Evolutionary conservation across 2,888 invertebrate species (phyloP).

Genomic region (Eurytoma adleriae): DNA sequence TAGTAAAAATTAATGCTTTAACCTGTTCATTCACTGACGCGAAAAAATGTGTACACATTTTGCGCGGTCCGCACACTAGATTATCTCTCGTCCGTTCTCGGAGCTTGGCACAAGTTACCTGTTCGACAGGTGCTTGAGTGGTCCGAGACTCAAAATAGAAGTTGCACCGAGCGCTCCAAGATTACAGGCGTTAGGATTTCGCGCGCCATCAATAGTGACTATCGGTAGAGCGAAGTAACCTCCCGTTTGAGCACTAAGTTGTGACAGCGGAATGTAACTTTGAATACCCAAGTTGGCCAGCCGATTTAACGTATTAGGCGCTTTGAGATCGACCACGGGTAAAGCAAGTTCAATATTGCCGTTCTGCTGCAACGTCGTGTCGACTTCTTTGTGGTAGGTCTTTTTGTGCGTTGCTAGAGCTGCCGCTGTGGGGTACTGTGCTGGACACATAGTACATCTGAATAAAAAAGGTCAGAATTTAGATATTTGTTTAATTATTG

Average conservation of each 20-base stretch:
- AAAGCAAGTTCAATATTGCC: constrained; percentile 82
- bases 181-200: constrained; percentile 79
- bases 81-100: not conserved
- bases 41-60: not conserved
- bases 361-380: constrained; percentile 67
- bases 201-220: constrained; percentile 81
- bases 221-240: constrained; percentile 86
- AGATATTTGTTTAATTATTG: not conserved
- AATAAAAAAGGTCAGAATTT: constrained; percentile 43
- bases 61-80: no score
- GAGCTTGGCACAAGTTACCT: constrained; percentile 45
- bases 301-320: constrained; percentile 82
- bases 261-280: constrained; percentile 85
- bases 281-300: constrained; percentile 83
- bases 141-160: constrained; percentile 84
- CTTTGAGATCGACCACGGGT: constrained; percentile 85
- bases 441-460: constrained; percentile 84
- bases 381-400: constrained; percentile 79
- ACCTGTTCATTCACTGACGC: constrained; percentile 2
- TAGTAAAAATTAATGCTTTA: no score
- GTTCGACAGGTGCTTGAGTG: constrained; percentile 78
- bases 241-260: constrained; percentile 79
- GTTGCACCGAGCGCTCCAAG: constrained; percentile 83
- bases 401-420: constrained; percentile 81
- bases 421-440: constrained; percentile 83